Conservation (phyloP, 1,140 invertebrate species). For the Saxidomus purpurata region DNA sequence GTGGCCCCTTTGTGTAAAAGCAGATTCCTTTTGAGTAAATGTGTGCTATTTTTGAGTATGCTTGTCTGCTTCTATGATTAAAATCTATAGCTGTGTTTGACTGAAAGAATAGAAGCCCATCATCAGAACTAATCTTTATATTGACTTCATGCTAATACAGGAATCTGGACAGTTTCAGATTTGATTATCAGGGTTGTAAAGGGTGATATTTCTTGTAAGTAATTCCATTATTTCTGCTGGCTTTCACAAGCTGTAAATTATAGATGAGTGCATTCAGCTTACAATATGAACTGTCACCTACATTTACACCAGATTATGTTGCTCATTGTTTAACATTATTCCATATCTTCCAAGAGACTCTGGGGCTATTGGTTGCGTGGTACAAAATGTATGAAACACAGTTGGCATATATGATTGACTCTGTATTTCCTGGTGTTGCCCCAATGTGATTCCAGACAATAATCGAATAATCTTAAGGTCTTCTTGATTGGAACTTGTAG, state of each 20-base stretch:
- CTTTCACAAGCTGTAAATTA: not conserved
- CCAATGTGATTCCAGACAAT: conserved; percentile 14
- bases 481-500: not conserved
- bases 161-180: not conserved
- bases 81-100: too few species aligned
- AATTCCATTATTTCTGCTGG: not conserved
- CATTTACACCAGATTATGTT: not conserved
- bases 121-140: too few species aligned
- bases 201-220: too few species aligned
- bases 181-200: not conserved
- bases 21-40: too few species aligned
- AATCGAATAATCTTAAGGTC: not conserved
- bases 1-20: too few species aligned
- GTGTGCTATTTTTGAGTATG: too few species aligned
- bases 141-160: not conserved
- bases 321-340: not conserved
- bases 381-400: not conserved
- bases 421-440: not conserved
- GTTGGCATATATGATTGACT: conserved; percentile 25
- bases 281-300: not conserved
- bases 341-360: not conserved
- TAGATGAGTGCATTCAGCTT: not conserved
- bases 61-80: too few species aligned
- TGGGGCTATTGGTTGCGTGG: not conserved
- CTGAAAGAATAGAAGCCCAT: too few species aligned